phyloP scores from a whole-genome alignment of 2,113 vertebrate genomes.

The Muscicapa adusta region DNA sequence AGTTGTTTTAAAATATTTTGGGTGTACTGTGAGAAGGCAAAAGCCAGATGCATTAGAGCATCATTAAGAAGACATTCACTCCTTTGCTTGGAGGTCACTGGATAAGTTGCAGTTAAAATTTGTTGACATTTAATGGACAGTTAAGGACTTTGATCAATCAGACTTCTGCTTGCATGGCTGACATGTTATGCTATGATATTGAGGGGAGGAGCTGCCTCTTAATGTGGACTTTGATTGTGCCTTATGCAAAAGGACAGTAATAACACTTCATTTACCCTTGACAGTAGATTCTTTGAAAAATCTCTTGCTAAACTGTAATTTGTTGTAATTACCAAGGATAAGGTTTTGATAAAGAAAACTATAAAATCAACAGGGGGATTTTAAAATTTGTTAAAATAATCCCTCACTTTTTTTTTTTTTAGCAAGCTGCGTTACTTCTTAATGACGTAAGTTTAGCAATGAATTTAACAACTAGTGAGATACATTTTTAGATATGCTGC shows the following conservation, averaged over 20 bases:
- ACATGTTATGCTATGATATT: not conserved
- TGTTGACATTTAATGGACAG: not conserved
- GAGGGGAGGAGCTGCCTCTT: not conserved
- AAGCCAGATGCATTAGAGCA: not conserved
- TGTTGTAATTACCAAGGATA: not conserved
- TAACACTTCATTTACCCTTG: not conserved
- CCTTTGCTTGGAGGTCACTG: not conserved
- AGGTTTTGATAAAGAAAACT: not conserved
- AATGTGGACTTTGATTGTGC: not conserved
- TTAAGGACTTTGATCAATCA: not conserved
- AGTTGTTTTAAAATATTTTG: not conserved
- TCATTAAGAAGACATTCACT: not conserved
- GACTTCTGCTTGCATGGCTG: not conserved
- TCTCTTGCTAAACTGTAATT: not conserved
- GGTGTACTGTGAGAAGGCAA: not conserved
- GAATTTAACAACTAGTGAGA: not conserved
- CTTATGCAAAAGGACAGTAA: not conserved
- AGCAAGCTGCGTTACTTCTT: not conserved
- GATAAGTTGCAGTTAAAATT: not conserved
- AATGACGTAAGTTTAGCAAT: not conserved
- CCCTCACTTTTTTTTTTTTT: not conserved
- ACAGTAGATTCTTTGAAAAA: not conserved
- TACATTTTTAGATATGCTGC: not conserved
- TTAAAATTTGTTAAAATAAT: not conserved
- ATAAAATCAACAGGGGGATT: not conserved